These are phyloP conservation scores for Mechanitis mazaeus DNA, from an alignment of 2,888 invertebrate genomes.

Conservation along the genomic window DNA sequence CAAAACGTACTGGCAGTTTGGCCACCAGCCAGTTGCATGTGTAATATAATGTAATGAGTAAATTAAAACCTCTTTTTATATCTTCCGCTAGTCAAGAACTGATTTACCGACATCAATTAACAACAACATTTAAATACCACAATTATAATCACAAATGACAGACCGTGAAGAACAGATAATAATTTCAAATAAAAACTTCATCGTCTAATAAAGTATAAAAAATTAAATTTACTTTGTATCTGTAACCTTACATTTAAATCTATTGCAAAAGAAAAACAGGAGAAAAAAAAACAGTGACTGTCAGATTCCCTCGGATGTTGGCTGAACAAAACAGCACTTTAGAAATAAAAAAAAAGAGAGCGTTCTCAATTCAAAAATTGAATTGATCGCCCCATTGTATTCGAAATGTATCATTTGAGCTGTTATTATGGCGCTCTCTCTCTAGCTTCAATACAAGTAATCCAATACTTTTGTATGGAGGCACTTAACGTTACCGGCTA, in stretches of 20 bases:
- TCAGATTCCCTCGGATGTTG: constrained; percentile 73
- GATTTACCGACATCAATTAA: constrained; percentile 14
- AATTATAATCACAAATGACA: constrained; percentile 7
- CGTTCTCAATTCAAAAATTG: constrained; percentile 77
- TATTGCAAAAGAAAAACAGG: constrained; percentile 59
- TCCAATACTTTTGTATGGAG: constrained; percentile 76
- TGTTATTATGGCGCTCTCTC: constrained; percentile 73
- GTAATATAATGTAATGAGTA: constrained; percentile 69
- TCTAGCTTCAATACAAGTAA: constrained; percentile 72
- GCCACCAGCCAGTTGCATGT: constrained; percentile 68
- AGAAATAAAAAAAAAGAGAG: constrained; percentile 71
- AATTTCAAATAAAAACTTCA: constrained; percentile 17
- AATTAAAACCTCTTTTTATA: constrained; percentile 63
- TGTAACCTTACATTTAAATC: constrained; percentile 45
- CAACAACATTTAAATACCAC: constrained; percentile 11
- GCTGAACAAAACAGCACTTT: constrained; percentile 77
- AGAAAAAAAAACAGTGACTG: constrained; percentile 72
- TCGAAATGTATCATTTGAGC: constrained; percentile 77
- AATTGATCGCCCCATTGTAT: constrained; percentile 77
- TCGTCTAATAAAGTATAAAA: constrained; percentile 17
- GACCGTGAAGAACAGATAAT: not conserved
- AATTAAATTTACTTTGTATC: constrained; percentile 38
- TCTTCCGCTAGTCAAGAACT: constrained; percentile 41
- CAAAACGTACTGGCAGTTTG: constrained; percentile 62
- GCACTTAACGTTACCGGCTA: constrained; percentile 64